phyloP scores from a whole-genome alignment of 2,888 invertebrate species.

The Cistogaster globosa region DNA sequence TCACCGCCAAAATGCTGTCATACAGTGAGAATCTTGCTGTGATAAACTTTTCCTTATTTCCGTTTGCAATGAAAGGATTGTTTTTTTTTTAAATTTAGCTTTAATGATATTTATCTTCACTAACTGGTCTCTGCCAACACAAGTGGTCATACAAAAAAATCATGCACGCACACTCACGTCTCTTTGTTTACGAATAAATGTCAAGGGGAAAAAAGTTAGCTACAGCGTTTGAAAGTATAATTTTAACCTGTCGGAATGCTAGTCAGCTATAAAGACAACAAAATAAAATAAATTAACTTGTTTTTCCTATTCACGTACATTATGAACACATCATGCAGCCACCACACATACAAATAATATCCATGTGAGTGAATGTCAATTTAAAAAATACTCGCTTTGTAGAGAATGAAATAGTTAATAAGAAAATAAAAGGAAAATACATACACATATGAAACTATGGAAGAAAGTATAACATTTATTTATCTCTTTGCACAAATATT shows the following conservation, averaged over 20 bases:
- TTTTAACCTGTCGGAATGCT: conserved; percentile 48
- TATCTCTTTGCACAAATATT: no score
- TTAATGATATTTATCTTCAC: conserved; percentile 24
- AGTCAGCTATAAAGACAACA: conserved; percentile 19
- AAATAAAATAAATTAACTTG: neutral
- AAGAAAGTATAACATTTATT: no score
- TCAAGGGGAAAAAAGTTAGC: neutral
- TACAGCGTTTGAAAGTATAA: conserved; percentile 23
- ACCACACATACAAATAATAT: neutral
- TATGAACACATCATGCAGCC: neutral
- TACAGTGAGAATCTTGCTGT: conserved; percentile 52
- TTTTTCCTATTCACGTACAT: neutral
- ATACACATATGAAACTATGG: no score
- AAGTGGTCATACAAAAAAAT: neutral
- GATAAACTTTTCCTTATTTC: conserved; percentile 60
- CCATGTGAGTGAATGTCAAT: neutral
- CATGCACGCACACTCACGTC: conserved; percentile 2
- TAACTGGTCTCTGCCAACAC: neutral
- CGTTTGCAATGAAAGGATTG: conserved; percentile 37
- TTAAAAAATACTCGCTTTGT: neutral
- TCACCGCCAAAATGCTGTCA: conserved; percentile 49
- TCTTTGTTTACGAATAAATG: neutral
- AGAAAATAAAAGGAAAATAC: no score
- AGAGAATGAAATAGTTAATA: no score
- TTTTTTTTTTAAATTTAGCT: conserved; percentile 22